These are phyloP conservation scores for Ethmia dodecea DNA, from an alignment of 2,888 invertebrate species.

Conservation along the genomic window DNA sequence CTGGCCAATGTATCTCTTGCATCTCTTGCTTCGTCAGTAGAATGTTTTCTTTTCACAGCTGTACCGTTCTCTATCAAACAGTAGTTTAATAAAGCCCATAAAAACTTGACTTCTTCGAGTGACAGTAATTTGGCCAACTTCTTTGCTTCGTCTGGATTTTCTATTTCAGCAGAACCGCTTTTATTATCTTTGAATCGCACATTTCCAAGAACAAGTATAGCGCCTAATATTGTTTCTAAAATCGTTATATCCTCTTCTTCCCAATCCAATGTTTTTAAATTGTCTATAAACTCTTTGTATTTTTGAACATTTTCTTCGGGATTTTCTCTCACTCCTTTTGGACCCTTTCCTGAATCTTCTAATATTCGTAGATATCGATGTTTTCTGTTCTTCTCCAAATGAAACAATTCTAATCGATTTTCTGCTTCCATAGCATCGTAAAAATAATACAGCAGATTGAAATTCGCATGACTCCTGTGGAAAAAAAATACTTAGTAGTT, in stretches of 20 bases:
- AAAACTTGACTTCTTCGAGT: constrained; percentile 88
- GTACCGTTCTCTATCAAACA: constrained; percentile 87
- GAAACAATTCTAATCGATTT: constrained; percentile 81
- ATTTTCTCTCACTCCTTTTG: constrained; percentile 81
- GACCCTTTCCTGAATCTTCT: constrained; percentile 73
- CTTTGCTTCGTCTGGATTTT: constrained; percentile 83
- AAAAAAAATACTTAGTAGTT: constrained; percentile 1
- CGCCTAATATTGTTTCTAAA: constrained; percentile 83
- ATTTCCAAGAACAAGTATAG: constrained; percentile 88
- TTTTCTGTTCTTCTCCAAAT: constrained; percentile 81
- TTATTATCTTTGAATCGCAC: constrained; percentile 84
- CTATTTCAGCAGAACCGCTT: constrained; percentile 82
- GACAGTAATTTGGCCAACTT: constrained; percentile 86
- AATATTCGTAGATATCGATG: constrained; percentile 86
- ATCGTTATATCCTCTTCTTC: constrained; percentile 83
- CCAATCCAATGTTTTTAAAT: constrained; percentile 83
- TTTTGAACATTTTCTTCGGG: constrained; percentile 80
- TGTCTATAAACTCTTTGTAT: constrained; percentile 80
- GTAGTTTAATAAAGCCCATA: constrained; percentile 91
- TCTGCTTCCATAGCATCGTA: constrained; percentile 88
- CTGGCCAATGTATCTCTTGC: constrained; percentile 91
- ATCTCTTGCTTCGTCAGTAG: constrained; percentile 88
- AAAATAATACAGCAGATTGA: constrained; percentile 93
- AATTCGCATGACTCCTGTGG: constrained; percentile 90
- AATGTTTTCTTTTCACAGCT: constrained; percentile 82